Conservation (phyloP, 2,797 vertebrate species). For the Acanthurus lineatus region DNA sequence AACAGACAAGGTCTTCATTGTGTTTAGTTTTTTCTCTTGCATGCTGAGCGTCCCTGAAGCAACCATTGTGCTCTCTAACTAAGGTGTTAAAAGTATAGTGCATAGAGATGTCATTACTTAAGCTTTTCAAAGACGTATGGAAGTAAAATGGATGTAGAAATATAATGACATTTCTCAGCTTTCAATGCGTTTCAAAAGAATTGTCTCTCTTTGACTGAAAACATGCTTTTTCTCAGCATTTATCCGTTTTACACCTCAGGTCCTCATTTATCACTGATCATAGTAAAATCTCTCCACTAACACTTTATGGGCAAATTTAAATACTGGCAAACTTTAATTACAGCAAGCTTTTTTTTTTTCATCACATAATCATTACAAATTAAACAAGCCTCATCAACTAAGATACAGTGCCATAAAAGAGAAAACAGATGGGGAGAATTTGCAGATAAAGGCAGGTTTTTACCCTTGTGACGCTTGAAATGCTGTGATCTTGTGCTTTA, state of each 20-base stretch:
- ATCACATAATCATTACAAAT: conserved; percentile 39
- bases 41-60: conserved; percentile 6
- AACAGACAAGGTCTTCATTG: background rate
- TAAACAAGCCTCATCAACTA: conserved; percentile 32
- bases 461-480: conserved; percentile 3
- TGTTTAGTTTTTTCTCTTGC: background rate
- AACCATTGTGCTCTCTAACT: background rate
- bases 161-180: conserved; percentile 1
- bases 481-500: conserved; percentile 7
- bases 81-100: background rate
- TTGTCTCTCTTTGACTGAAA: background rate
- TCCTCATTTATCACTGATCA: background rate
- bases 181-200: background rate
- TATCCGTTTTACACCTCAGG: conserved; percentile 17
- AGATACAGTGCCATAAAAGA: background rate
- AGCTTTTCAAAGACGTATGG: background rate
- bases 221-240: background rate
- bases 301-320: conserved; percentile 27
- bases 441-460: conserved; percentile 9
- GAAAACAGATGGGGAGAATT: background rate
- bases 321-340: conserved; percentile 35
- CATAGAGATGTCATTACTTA: background rate
- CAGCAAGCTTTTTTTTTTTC: conserved; percentile 12
- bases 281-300: conserved; percentile 27
- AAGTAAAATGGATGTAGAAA: background rate